Evolutionary conservation across 2,113 vertebrate genomes (phyloP).

Genomic region (Zapus hudsonius): DNA sequence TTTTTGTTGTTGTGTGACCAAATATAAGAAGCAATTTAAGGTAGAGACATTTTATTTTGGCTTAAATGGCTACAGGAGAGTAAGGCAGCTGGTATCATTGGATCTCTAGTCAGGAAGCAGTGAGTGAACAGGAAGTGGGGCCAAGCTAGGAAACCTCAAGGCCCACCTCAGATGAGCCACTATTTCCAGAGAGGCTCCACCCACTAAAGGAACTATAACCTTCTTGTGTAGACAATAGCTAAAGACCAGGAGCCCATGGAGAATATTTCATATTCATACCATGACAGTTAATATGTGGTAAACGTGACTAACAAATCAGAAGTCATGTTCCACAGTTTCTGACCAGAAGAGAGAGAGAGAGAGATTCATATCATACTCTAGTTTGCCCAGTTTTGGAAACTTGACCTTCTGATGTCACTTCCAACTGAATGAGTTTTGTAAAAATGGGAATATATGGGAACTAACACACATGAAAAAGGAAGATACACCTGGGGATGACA

Average conservation of each 20-base stretch:
- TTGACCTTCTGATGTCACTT: background rate
- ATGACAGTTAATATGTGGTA: background rate
- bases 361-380: background rate
- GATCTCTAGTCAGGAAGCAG: background rate
- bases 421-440: background rate
- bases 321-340: background rate
- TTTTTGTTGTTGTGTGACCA: background rate
- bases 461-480: background rate
- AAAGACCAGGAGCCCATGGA: background rate
- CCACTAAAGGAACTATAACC: background rate
- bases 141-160: background rate
- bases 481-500: background rate
- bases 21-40: background rate
- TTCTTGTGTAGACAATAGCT: background rate
- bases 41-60: background rate
- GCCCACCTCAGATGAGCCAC: background rate
- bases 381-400: background rate
- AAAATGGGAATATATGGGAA: background rate
- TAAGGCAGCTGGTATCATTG: background rate
- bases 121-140: background rate
- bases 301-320: background rate
- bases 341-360: background rate
- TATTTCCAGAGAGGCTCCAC: no score
- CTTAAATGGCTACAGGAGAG: background rate
- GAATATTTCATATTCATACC: background rate